phyloP scores from a whole-genome alignment of 2,797 vertebrate genomes.

The Sus cebifrons region DNA sequence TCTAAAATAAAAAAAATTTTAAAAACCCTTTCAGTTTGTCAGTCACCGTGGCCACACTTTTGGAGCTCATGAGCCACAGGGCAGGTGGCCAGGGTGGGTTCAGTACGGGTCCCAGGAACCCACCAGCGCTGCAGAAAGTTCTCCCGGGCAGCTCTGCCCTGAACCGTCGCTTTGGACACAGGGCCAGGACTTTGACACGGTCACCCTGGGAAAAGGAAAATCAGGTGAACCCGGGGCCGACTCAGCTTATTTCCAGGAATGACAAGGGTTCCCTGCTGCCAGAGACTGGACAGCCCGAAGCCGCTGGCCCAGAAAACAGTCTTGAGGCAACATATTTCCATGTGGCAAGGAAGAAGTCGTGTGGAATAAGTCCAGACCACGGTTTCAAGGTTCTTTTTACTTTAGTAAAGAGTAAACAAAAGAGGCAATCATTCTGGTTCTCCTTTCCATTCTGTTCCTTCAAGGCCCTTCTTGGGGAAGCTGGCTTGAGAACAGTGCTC shows the following conservation, averaged over 20 bases:
- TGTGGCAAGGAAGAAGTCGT: background rate
- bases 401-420: background rate
- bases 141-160: background rate
- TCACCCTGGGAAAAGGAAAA: background rate
- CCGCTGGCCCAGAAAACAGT: background rate
- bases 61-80: background rate
- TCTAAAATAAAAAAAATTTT: background rate
- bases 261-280: background rate
- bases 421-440: background rate
- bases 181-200: background rate
- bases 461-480: background rate
- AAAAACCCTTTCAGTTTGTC: background rate
- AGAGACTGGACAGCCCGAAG: background rate
- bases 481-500: background rate
- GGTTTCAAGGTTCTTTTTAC: background rate
- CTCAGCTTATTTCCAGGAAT: background rate
- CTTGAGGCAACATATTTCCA: background rate
- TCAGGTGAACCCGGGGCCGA: background rate
- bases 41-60: background rate
- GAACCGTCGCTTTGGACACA: background rate
- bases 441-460: background rate
- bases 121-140: background rate
- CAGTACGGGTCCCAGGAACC: background rate
- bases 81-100: rapidly evolving
- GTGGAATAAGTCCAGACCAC: rapidly evolving